Conservation (phyloP, 2,113 vertebrate genomes). For the Myotis lucifugus region DNA sequence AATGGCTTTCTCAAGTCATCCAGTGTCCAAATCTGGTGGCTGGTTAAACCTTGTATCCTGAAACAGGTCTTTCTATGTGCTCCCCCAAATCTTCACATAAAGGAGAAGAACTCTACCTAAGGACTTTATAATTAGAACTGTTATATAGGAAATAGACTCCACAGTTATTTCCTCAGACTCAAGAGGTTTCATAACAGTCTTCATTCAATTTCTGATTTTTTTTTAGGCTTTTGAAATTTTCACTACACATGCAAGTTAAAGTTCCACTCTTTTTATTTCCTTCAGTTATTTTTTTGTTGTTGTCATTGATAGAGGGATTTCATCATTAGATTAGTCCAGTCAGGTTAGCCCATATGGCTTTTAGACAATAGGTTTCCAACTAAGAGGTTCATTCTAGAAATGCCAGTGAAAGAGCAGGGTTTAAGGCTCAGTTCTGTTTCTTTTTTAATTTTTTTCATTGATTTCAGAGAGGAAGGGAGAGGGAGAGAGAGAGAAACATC, state of each 20-base stretch:
- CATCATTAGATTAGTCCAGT: conserved; percentile 3
- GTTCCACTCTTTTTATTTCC: not conserved
- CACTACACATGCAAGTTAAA: conserved; percentile 11
- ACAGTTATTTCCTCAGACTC: conserved; percentile 64
- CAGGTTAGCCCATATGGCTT: not conserved
- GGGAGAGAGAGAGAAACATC: no score
- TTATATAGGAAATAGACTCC: conserved; percentile 24
- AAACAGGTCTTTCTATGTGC: not conserved
- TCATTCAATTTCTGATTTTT: conserved; percentile 68
- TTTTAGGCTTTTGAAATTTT: conserved; percentile 60
- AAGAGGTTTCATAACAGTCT: conserved; percentile 52
- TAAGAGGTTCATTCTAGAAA: not conserved
- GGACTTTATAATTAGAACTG: conserved; percentile 14
- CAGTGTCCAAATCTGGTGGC: not conserved
- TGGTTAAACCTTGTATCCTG: not conserved
- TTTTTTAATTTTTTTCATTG: not conserved
- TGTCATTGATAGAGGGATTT: not conserved
- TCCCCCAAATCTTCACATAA: not conserved
- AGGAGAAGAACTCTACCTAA: not conserved
- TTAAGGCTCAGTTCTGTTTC: not conserved
- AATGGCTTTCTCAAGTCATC: not conserved
- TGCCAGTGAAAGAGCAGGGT: not conserved
- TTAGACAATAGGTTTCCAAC: not conserved
- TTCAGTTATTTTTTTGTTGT: not conserved
- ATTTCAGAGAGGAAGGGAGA: no score